phyloP scores from a whole-genome alignment of 2,113 vertebrate genomes.

The Natator depressus region DNA sequence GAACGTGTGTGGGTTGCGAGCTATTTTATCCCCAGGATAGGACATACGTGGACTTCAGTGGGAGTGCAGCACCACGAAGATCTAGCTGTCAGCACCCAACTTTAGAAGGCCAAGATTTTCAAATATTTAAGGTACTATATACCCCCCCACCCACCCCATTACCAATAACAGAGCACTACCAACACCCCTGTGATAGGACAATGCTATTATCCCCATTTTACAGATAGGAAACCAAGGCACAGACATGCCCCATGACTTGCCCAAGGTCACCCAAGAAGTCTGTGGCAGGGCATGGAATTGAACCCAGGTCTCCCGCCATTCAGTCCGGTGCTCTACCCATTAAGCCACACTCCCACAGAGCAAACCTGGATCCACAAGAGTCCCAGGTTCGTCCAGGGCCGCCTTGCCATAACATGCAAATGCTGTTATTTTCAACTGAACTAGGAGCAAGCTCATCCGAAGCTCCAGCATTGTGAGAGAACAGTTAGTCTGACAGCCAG shows the following conservation, averaged over 20 bases:
- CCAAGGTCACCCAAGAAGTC: background rate
- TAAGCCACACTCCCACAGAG: background rate
- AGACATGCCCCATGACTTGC: background rate
- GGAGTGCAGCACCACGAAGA: background rate
- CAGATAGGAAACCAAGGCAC: background rate
- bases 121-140: background rate
- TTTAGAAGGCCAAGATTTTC: background rate
- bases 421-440: background rate
- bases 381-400: background rate
- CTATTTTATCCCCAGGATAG: background rate
- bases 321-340: background rate
- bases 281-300: background rate
- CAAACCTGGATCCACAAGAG: too few species aligned
- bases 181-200: background rate
- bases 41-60: background rate
- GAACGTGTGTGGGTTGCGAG: background rate
- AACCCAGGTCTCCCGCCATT: background rate
- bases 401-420: background rate
- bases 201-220: background rate
- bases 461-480: too few species aligned
- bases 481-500: accelerated
- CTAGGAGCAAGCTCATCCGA: background rate
- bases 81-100: background rate
- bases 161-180: background rate
- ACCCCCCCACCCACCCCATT: background rate